Base-by-base conservation (phyloP, 2,888 invertebrate species). In the Dryobotodes eremita region DNA sequence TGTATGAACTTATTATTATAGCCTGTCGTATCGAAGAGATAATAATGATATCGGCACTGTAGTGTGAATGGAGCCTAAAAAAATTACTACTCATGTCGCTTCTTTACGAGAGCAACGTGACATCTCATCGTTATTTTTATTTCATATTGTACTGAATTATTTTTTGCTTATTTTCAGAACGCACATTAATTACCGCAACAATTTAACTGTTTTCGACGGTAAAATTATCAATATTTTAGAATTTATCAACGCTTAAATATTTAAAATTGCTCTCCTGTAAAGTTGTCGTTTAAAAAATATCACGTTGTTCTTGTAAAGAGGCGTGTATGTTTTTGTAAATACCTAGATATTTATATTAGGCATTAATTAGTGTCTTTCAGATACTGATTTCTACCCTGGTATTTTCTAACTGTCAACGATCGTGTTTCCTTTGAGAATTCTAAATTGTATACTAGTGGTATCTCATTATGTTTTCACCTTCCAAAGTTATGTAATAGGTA, bases 61-160 rank as follows among this genome's bases (percentile, higher is more conserved):
- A 75, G 72, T 75, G 66, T 62, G 50, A 20, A 73, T 66, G 42
- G 57, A 87, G 80, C 87, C 80, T 87, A 85, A 84, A 75, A 70
- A 75, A 70, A 59, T 65, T 65, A 46, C 3, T 23, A 31, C 17
- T 23, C 4, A 15, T 23, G 0, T n/a, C n/a, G n/a, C n/a, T n/a
- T n/a, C n/a, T n/a, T n/a, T n/a, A n/a, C n/a, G n/a, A n/a, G n/a
- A n/a, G n/a, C n/a, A n/a, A n/a, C n/a, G n/a, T n/a, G n/a, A n/a
- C n/a, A n/a, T n/a, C n/a, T n/a, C n/a, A n/a, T n/a, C n/a, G n/a
- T n/a, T n/a, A n/a, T n/a, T n/a, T n/a, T n/a, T n/a, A n/a, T n/a
- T n/a, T n/a, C n/a, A n/a, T n/a, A n/a, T n/a, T n/a, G n/a, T n/a
- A n/a, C n/a, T n/a, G n/a, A n/a, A n/a, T n/a, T n/a, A n/a, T n/a